Evolutionary conservation across 2,797 vertebrate genomes (phyloP), one percentile per base, ranked within the genome.

Genomic region (Poeciliopsis gracilis): DNA sequence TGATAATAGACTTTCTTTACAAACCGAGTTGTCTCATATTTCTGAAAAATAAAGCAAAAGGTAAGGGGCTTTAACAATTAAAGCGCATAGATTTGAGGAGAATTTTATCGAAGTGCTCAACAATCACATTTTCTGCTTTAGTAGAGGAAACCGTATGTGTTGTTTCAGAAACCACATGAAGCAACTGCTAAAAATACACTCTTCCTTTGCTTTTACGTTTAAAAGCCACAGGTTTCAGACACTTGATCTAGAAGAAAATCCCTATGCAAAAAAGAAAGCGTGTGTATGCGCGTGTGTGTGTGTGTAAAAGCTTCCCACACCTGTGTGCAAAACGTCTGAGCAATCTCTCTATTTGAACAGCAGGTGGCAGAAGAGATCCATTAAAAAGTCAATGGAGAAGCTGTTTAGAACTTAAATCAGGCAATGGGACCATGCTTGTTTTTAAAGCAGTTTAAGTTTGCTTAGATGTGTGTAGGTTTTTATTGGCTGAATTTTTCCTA

Each of bases 291-390:
- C n/a, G 41, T 10, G 8, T 10, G 2, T 49, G n/a, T 36, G 12
- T 30, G 2, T 73, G 20, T 51, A 13, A 13, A 53, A 20, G 45
- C 25, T 11, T 73, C 36, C 20, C 23, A 4, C 46, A 55, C 67
- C 18, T n/a, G 57, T n/a, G 16, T 36, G 28, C 25, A 57, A 13
- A 2, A 59, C 36, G 6, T 66, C 5, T 5, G 66, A 75, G 81
- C 84, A 90, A 28, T 88, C 38, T 66, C 76, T 11, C 0, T 16
- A 76, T 77, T 7, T 28, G 1, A 91, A 73, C 96, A 95, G 91
- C 87, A 95, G 96, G 91, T 94, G 95, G 96, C 95, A 95, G 95
- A 90, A 95, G 91, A 92, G 91, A 77, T 94, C 94, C 89, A 94
- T 76, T n/a, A 28, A 85, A 88, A 51, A 87, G 41, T 63, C 28